Evolutionary conservation across 53 echinoderm and acorn worm genomes (phyloP), one percentile per base, ranked within the genome.

Genomic region (Arbacia lixula): DNA sequence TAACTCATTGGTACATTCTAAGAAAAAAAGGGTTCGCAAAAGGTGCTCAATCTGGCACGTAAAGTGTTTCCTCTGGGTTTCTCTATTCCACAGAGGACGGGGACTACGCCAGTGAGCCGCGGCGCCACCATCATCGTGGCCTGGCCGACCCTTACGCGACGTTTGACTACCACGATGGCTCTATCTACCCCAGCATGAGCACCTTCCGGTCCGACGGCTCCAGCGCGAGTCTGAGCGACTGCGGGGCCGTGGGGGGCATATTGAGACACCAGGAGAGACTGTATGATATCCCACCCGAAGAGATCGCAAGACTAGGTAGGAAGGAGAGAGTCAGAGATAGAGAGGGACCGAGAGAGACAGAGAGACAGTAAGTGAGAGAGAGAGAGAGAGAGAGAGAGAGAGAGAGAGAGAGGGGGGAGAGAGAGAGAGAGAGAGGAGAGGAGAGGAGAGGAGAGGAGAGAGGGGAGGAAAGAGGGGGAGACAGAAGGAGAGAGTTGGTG

Each of bases 191-290:
- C 0, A 93, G 93, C 72, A 73, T 93, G 86, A 90, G 90, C 31
- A 93, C 93, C 19, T 93, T 93, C 42, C 66, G 90, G 36, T 90
- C 93, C 0, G 90, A 90, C 24, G 90, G 88, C 9, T 93, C 93
- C 2, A 90, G 90, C 65, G 87, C 31, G 1, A 93, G 93, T 74
- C 66, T 88, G 10, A 88, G 90, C 26, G 93, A 93, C 21, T 67
- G 87, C 33, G 90, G 88, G 2, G 68, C 71, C 3, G 83, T 83
- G 22, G 37, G 43, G 38, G 87, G 72, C 42, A 49, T 28, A 24
- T 27, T 52, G 0, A 58, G n/a, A 30, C 61, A 27, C 37, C 57
- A 75, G 4, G 93, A 90, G 6, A 72, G 93, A 28, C 72, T 93
- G 0, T 93, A 93, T 43, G 93, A 93, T 36, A 82, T 90, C 29